Percentiles rank a stretch among this genome's conserved stretches.
These are phyloP conservation scores for Bergia sp. DNA, from an alignment of 92 coral and sea anemone genomes.

Conservation along the genomic window DNA sequence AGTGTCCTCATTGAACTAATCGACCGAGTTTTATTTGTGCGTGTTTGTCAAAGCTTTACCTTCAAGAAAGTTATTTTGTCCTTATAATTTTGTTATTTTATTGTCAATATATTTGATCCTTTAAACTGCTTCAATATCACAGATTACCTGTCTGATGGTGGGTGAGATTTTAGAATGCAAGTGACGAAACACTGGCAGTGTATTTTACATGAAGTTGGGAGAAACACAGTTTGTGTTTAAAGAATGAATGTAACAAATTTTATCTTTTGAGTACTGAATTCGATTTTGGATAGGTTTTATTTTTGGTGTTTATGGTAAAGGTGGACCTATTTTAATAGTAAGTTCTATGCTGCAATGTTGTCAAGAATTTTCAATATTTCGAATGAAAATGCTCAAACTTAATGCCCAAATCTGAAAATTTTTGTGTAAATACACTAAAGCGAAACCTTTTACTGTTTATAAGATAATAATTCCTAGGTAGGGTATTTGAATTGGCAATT, in stretches of 20 bases:
- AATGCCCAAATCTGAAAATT: not conserved
- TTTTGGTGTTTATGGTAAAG: constrained; percentile 1
- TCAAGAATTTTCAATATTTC: not conserved
- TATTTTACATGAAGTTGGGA: not conserved
- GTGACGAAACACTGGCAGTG: not conserved
- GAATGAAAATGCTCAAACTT: not conserved
- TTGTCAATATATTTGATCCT: not conserved
- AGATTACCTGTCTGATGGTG: not conserved
- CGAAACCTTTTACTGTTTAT: not conserved
- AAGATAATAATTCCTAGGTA: constrained; percentile 24
- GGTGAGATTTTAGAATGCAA: not conserved
- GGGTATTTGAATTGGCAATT: constrained; percentile 24
- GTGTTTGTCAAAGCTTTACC: not conserved
- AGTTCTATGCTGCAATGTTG: no score
- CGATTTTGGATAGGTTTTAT: not conserved
- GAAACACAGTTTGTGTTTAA: not conserved
- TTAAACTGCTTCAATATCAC: not conserved
- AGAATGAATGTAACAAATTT: not conserved
- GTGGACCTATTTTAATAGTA: not conserved
- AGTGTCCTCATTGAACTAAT: no score
- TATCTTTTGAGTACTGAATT: not conserved
- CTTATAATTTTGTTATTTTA: no score
- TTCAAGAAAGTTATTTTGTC: not conserved
- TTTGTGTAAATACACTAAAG: not conserved
- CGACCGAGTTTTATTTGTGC: not conserved